Percentiles rank a stretch among this genome's conserved stretches.
Evolutionary conservation across 2,888 invertebrate species (phyloP).

Genomic region (Drosophila greeni): DNA sequence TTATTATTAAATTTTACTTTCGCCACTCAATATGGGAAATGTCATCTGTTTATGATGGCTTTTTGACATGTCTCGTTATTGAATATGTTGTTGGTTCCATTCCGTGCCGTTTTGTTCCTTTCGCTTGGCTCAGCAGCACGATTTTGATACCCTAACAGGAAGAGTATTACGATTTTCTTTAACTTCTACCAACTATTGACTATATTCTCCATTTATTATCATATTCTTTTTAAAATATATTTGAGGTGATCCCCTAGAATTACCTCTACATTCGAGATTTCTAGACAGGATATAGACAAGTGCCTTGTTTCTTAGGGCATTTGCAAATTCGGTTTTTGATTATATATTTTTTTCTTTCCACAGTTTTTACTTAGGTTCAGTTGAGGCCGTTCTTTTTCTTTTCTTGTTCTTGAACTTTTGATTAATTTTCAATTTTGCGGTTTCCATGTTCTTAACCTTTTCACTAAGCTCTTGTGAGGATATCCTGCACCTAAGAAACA

Average conservation of each 20-base stretch:
- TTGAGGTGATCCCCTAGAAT: not conserved
- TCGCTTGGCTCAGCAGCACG: conserved; percentile 12
- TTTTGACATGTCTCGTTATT: conserved; percentile 75
- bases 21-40: conserved; percentile 76
- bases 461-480: not conserved
- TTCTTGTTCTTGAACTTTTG: conserved; percentile 62
- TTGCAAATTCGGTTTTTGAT: conserved; percentile 6
- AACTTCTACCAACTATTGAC: conserved; percentile 13
- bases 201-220: not conserved
- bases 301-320: not conserved
- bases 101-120: conserved; percentile 15
- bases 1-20: conserved; percentile 76
- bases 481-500: not conserved
- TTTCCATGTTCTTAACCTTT: conserved; percentile 34
- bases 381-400: conserved; percentile 18
- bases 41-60: conserved; percentile 78
- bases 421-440: conserved; percentile 70
- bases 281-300: not conserved
- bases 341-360: not conserved
- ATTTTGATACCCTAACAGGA: conserved; percentile 8
- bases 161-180: conserved; percentile 11
- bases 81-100: conserved; percentile 61
- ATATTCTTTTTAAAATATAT: conserved; percentile 32
- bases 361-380: conserved; percentile 17
- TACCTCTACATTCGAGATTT: not conserved